Evolutionary conservation across 2,888 invertebrate species (phyloP), one percentile per base, ranked within the genome.

Genomic region (Arctia plantaginis): DNA sequence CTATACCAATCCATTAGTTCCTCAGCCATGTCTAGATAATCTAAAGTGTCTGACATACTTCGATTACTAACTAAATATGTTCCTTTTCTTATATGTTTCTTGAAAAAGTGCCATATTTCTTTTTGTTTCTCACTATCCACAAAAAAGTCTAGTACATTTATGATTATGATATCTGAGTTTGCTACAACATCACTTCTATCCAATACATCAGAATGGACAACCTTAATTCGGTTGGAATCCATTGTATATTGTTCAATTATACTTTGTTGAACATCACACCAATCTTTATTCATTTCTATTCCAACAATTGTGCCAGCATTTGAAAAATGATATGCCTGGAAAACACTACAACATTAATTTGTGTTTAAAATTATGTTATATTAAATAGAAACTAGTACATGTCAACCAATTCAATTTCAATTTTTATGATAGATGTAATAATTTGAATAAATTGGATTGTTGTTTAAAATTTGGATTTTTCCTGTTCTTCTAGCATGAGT

Each of bases 61-160:
- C 97, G 97, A 70, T 96, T 95, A 12, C 96, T 96, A 27, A 97
- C 93, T n/a, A 97, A 83, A 78, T 96, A 93, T 55, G 96, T 94
- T 30, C 96, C 97, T 82, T 95, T 96, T 84, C 94, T 96, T 0
- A 97, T 88, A 81, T 95, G 89, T 73, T 94, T 91, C 77, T 94
- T 95, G 15, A 97, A 92, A 86, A 96, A 97, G 77, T 92, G 89
- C 97, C 97, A 97, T 80, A 97, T 95, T 81, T 96, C 88, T 77
- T 91, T 95, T 86, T 97, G 97, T 74, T 96, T 95, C 51, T 96
- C 95, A 73, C 91, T 88, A 65, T 96, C 91, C 76, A 97, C 92
- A 92, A 97, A 97, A 88, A 97, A 97, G 85, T 97, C 97, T 87
- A 97, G 96, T 3, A 97, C 96, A 91, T 97, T 98, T 82, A 97